Conservation (phyloP, 2,113 vertebrate species). For the Salvelinus sp. region DNA sequence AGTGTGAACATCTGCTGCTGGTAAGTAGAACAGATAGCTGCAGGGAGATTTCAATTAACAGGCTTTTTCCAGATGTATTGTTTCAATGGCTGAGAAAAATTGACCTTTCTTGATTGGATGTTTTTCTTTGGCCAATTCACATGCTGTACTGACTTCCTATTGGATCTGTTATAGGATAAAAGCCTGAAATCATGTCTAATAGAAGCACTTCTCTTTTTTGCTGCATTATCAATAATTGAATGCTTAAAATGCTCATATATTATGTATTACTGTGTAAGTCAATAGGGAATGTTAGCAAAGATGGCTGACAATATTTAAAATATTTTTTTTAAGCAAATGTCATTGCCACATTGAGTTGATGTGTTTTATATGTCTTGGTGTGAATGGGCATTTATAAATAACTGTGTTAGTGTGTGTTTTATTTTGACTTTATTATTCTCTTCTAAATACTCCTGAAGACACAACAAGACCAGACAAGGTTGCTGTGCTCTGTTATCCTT, state of each 20-base stretch:
- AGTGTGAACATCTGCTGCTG: neutral
- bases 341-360: no score
- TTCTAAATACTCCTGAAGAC: neutral
- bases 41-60: neutral
- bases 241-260: conserved; percentile 14
- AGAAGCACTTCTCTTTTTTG: neutral
- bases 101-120: neutral
- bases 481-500: conserved; percentile 2
- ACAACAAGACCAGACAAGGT: conserved; percentile 1
- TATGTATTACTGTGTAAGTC: conserved; percentile 16
- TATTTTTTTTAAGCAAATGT: no score
- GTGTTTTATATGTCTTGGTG: neutral
- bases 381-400: neutral
- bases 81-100: neutral
- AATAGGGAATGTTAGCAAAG: neutral
- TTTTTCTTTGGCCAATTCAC: conserved; percentile 1
- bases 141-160: neutral
- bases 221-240: conserved; percentile 29
- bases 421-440: neutral
- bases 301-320: neutral
- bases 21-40: neutral
- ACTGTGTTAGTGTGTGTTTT: neutral
- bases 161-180: neutral
- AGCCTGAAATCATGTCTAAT: neutral
- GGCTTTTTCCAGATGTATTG: neutral